A percentile compares a stretch with the other conserved stretches of the same genome.
Evolutionary conservation across 2,113 vertebrate species (phyloP).

Genomic region (Leptobrachium leishanense): DNA sequence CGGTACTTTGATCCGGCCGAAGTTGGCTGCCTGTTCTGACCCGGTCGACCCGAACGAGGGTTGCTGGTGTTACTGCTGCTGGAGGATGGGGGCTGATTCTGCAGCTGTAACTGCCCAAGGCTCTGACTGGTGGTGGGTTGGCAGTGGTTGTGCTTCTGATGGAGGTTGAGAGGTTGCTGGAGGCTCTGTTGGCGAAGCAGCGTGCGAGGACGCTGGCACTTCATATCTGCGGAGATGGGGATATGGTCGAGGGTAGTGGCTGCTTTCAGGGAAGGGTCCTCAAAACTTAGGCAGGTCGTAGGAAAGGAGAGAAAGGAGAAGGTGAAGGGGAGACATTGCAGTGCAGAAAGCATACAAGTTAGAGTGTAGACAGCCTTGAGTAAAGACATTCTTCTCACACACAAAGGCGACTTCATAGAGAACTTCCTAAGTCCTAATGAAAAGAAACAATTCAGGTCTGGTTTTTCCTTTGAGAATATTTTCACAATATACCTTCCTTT

Average conservation of each 20-base stretch:
- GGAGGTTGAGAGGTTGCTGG: slow-evolving; percentile 91
- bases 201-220: slow-evolving; percentile 85
- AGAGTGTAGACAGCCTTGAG: slow-evolving; percentile 80
- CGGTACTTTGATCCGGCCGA: slow-evolving; percentile 78
- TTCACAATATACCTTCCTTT: too few relatives aligned
- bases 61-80: slow-evolving; percentile 61
- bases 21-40: slow-evolving; percentile 67
- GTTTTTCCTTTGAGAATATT: too few relatives aligned
- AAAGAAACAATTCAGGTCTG: too few relatives aligned
- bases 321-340: slow-evolving; percentile 71
- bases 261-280: slow-evolving; percentile 87
- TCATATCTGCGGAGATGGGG: slow-evolving; percentile 81
- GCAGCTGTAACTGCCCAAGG: slow-evolving; percentile 87
- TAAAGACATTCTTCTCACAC: slow-evolving; percentile 54
- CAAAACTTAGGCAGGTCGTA: slow-evolving; percentile 79
- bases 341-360: slow-evolving; percentile 77
- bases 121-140: slow-evolving; percentile 94
- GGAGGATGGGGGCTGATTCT: slow-evolving; percentile 62
- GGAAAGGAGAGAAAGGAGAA: slow-evolving; percentile 73
- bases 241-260: slow-evolving; percentile 92
- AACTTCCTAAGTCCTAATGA: neutral
- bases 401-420: neutral
- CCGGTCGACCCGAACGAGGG: slow-evolving; percentile 67
- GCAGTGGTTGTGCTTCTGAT: slow-evolving; percentile 75
- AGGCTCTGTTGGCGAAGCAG: slow-evolving; percentile 93